Conservation (phyloP, 2,888 invertebrate genomes). For the Drosophila neonasuta region DNA sequence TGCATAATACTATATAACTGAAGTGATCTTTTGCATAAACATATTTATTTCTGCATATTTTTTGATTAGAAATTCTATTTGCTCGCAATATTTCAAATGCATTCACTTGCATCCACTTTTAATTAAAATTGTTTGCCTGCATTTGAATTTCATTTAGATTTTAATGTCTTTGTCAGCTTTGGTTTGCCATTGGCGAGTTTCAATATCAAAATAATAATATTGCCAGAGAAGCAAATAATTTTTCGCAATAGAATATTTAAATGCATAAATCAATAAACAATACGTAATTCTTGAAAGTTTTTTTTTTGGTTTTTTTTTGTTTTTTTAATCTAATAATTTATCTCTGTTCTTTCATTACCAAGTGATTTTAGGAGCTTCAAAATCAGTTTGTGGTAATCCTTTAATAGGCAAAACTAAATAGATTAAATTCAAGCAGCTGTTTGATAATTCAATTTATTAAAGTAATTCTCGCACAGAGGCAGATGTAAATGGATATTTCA, state of each 20-base stretch:
- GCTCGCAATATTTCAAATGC: constrained; percentile 7
- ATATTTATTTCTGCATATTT: neutral
- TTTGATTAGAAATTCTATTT: neutral
- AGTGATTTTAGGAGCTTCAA: neutral
- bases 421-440: neutral
- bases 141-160: constrained; percentile 20
- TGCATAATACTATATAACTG: neutral
- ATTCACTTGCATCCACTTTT: constrained; percentile 15
- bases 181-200: constrained; percentile 6
- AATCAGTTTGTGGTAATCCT: neutral
- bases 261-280: neutral
- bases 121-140: constrained; percentile 30
- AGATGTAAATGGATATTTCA: too few relatives aligned
- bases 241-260: neutral
- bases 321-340: neutral
- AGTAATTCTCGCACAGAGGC: neutral
- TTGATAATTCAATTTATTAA: neutral
- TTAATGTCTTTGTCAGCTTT: constrained; percentile 18
- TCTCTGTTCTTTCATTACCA: neutral
- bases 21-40: neutral
- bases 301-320: neutral
- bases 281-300: neutral
- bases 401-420: neutral
- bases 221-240: constrained; percentile 6
- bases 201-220: constrained; percentile 16